Evolutionary conservation across 1,140 invertebrate species (phyloP).

Genomic region (Galendromus occidentalis): DNA sequence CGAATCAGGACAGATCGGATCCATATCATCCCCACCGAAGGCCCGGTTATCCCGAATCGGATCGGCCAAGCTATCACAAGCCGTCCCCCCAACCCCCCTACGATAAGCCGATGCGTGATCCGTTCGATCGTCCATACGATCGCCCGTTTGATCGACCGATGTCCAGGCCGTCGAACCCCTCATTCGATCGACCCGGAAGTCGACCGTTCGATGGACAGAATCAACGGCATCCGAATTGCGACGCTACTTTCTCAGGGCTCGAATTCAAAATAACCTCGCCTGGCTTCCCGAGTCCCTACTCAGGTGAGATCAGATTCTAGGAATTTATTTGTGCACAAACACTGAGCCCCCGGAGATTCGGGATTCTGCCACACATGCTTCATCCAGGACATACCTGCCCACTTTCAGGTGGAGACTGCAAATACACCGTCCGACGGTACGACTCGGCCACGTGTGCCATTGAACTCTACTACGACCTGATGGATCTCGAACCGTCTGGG

Average conservation of each 20-base stretch:
- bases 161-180: not conserved
- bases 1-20: not conserved
- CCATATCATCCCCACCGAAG: not conserved
- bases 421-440: slow-evolving; percentile 16
- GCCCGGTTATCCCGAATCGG: not conserved
- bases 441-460: slow-evolving; percentile 16
- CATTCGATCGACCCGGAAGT: not conserved
- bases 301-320: too few species aligned
- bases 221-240: slow-evolving; percentile 16
- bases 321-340: too few species aligned
- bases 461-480: slow-evolving; percentile 19
- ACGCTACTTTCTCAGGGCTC: slow-evolving; percentile 16
- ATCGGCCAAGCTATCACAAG: not conserved
- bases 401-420: slow-evolving; percentile 16
- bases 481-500: slow-evolving; percentile 16
- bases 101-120: not conserved
- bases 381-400: too few species aligned
- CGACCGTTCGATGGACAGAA: not conserved
- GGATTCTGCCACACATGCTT: too few species aligned
- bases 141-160: not conserved
- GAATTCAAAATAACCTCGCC: slow-evolving; percentile 20
- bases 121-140: not conserved
- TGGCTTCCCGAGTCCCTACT: slow-evolving; percentile 17
- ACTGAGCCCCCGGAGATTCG: too few species aligned
- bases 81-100: not conserved